Evolutionary conservation across 2,113 vertebrate genomes (phyloP).

Genomic region (Scartelaos histophorus): DNA sequence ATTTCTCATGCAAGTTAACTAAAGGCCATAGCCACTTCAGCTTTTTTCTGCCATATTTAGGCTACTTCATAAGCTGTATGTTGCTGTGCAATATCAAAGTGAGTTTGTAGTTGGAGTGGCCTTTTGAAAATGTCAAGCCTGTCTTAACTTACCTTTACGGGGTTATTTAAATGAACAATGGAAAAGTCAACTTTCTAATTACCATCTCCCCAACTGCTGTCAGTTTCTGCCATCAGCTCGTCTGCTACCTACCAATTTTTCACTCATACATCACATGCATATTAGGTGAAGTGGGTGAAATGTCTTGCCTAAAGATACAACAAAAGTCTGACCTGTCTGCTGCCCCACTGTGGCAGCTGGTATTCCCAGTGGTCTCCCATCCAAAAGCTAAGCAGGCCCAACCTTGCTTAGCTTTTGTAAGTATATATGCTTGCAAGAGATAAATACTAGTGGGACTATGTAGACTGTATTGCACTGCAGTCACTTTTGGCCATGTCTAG

Average conservation of each 20-base stretch:
- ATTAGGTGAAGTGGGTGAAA: no score
- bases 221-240: no score
- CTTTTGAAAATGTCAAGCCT: slow-evolving; percentile 1
- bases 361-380: no score
- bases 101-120: neutral
- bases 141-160: neutral
- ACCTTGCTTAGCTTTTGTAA: neutral
- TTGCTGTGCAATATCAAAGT: neutral
- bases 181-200: neutral
- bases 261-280: no score
- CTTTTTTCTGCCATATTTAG: neutral
- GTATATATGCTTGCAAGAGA: neutral
- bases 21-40: neutral
- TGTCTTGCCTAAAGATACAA: no score
- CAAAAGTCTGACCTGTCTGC: no score
- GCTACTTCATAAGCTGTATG: neutral
- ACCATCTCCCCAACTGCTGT: neutral
- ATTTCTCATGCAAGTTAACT: neutral
- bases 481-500: neutral
- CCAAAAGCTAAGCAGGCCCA: no score
- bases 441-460: no score
- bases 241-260: no score
- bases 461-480: neutral
- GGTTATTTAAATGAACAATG: neutral
- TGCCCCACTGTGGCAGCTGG: no score